These are phyloP conservation scores for Parotocinclus haroldoi DNA, from an alignment of 2,797 vertebrate species.

Conservation along the genomic window DNA sequence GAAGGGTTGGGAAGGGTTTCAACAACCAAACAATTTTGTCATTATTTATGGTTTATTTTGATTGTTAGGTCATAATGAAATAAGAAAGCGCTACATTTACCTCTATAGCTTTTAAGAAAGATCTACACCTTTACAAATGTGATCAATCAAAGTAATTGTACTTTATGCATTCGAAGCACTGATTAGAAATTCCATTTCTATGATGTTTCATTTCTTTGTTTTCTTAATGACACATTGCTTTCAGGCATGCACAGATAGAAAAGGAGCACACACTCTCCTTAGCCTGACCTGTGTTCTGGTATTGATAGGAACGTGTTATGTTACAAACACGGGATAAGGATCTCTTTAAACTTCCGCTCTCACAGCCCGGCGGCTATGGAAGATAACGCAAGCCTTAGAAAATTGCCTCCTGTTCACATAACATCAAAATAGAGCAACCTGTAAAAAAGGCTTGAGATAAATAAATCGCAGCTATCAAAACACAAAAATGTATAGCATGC, in stretches of 20 bases:
- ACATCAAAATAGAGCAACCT: constrained; percentile 21
- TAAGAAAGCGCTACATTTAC: no score
- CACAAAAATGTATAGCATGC: not conserved
- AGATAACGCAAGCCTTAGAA: constrained; percentile 64
- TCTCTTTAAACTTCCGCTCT: constrained; percentile 73
- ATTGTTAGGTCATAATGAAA: no score
- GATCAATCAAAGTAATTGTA: no score
- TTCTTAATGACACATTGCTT: not conserved
- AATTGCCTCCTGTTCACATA: constrained; percentile 46
- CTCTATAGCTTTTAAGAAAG: no score
- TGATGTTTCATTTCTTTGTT: no score
- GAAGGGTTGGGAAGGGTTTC: no score
- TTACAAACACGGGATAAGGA: constrained; percentile 71
- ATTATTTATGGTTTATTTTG: no score
- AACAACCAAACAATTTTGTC: no score
- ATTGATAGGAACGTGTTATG: constrained; percentile 55
- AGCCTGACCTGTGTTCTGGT: constrained; percentile 60
- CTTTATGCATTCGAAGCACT: no score
- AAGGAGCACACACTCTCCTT: constrained; percentile 64
- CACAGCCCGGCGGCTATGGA: constrained; percentile 60
- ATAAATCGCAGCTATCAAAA: constrained; percentile 22
- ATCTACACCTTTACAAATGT: no score
- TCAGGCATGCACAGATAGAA: constrained; percentile 29
- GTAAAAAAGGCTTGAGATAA: constrained; percentile 19
- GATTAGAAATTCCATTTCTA: no score